Conservation (phyloP, 2,797 vertebrate genomes). For the Sebastes vulpes region DNA sequence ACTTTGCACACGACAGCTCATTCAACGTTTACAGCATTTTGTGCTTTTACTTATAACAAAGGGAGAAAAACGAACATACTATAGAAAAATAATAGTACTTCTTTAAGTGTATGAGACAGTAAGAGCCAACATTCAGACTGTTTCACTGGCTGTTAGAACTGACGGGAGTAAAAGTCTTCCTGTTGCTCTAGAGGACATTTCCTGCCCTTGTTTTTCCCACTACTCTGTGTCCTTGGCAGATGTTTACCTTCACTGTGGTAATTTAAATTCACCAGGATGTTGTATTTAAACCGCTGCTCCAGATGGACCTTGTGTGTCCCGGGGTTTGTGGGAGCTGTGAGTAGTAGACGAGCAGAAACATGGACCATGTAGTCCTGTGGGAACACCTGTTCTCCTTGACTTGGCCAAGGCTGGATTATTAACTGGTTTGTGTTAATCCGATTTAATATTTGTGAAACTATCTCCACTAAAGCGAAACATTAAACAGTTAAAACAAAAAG, state of each 20-base stretch:
- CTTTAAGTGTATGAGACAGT: not conserved
- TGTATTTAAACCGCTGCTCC: not conserved
- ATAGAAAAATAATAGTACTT: not conserved
- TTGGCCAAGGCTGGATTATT: not conserved
- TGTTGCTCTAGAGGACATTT: constrained; percentile 2
- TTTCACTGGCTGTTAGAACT: not conserved
- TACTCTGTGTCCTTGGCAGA: not conserved
- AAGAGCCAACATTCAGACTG: constrained; percentile 2
- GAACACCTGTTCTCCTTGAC: not conserved
- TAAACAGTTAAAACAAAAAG: not conserved
- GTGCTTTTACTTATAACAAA: not conserved
- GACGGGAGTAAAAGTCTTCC: not conserved
- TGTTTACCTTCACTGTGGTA: not conserved
- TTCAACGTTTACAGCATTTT: not conserved
- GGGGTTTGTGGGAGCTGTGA: not conserved
- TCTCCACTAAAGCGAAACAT: not conserved
- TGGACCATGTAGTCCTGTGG: not conserved
- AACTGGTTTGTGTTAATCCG: not conserved
- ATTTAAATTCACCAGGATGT: constrained; percentile 19
- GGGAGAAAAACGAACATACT: not conserved
- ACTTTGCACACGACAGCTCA: not conserved
- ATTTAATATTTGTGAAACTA: not conserved
- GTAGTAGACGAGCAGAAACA: not conserved
- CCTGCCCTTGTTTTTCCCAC: not conserved
- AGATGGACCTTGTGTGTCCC: not conserved